Percentiles rank a stretch among this genome's conserved stretches.
phyloP scores from a whole-genome alignment of 1,140 invertebrate species.

The Argopecten irradians region DNA sequence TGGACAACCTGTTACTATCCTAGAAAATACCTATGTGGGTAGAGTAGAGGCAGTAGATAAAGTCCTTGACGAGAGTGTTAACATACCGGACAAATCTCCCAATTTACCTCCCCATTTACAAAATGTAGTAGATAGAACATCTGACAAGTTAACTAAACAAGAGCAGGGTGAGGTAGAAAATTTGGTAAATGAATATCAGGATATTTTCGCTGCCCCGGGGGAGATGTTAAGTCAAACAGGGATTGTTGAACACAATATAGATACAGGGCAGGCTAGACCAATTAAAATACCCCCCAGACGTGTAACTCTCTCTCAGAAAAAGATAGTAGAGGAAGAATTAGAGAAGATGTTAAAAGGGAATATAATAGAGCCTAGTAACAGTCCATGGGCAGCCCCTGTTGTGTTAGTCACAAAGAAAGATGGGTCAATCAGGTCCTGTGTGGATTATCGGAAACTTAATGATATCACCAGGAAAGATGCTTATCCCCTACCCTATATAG shows the following conservation, averaged over 20 bases:
- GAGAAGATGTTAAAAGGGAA: slow-evolving; percentile 66
- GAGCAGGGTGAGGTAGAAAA: slow-evolving; percentile 27
- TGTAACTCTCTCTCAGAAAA: too few relatives aligned
- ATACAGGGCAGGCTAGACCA: too few relatives aligned
- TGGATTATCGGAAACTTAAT: slow-evolving; percentile 76
- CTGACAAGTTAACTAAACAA: slow-evolving; percentile 30
- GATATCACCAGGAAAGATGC: slow-evolving; percentile 34
- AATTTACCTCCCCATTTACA: background rate
- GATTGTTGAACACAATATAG: too few relatives aligned
- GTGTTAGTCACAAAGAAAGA: slow-evolving; percentile 77
- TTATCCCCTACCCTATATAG: slow-evolving; percentile 36
- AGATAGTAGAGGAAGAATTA: slow-evolving; percentile 28
- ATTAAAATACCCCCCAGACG: too few relatives aligned
- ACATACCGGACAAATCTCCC: background rate
- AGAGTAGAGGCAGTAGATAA: slow-evolving; percentile 33
- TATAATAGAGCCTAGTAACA: slow-evolving; percentile 68
- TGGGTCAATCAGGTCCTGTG: slow-evolving; percentile 77
- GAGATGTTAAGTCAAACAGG: too few relatives aligned
- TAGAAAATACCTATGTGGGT: background rate
- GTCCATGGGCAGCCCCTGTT: slow-evolving; percentile 78
- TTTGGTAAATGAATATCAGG: slow-evolving; percentile 25
- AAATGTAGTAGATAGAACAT: background rate
- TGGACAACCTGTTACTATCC: too few relatives aligned
- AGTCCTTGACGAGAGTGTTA: slow-evolving; percentile 6
- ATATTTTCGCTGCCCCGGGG: too few relatives aligned